Conservation (phyloP, 2,113 vertebrate genomes). For the Tragelaphus imberbis region DNA sequence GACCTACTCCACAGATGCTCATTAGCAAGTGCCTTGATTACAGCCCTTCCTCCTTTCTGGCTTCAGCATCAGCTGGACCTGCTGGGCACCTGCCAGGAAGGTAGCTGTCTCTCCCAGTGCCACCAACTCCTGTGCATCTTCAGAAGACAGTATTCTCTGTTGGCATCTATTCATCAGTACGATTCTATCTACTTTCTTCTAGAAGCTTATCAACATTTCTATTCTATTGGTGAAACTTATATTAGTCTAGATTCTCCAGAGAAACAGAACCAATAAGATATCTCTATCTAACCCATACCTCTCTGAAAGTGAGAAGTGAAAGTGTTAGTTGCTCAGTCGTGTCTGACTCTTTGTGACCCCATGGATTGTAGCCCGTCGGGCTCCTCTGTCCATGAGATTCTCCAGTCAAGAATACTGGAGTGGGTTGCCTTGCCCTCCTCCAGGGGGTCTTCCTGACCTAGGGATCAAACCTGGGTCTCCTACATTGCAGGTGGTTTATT, state of each 20-base stretch:
- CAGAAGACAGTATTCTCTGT: not conserved
- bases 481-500: not conserved
- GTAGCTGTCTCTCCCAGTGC: not conserved
- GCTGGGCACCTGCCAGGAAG: not conserved
- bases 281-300: not conserved
- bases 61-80: not conserved
- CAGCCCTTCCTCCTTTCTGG: not conserved
- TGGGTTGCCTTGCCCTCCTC: not conserved
- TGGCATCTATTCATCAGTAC: not conserved
- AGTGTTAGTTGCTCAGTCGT: fast-evolving
- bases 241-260: not conserved
- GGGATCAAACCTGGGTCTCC: not conserved
- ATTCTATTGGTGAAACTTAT: not conserved
- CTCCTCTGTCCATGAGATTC: not conserved
- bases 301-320: not conserved
- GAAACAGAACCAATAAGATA: not conserved
- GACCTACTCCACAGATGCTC: not conserved
- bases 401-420: not conserved
- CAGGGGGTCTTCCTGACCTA: not conserved
- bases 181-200: not conserved
- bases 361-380: not conserved
- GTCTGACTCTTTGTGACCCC: not conserved
- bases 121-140: not conserved
- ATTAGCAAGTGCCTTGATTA: not conserved
- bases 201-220: not conserved